Conservation (phyloP, 2,888 invertebrate genomes). For the Leptopilina drosophilae region DNA sequence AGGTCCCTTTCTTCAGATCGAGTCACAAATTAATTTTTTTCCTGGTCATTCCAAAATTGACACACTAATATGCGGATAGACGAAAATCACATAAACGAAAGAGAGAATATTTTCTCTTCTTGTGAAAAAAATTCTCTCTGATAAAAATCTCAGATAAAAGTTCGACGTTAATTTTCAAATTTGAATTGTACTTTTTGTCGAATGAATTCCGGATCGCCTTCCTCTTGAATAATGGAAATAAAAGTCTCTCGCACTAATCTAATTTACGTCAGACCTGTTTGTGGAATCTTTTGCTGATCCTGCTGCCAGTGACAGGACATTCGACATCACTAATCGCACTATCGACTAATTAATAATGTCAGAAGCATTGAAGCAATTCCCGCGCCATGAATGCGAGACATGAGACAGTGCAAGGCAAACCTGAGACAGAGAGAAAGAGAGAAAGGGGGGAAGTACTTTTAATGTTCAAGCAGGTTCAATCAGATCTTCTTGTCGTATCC, state of each 20-base stretch:
- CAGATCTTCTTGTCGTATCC: background rate
- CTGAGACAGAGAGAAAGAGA: background rate
- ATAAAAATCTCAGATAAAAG: too few relatives aligned
- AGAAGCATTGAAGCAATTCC: conserved; percentile 28
- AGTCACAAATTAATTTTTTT: too few relatives aligned
- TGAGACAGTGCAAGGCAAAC: background rate
- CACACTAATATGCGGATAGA: too few relatives aligned
- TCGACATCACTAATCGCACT: conserved; percentile 34
- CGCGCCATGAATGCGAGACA: conserved; percentile 4
- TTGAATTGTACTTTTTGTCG: too few relatives aligned
- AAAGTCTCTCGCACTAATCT: conserved; percentile 2
- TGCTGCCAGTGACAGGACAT: conserved; percentile 12
- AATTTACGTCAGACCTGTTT: conserved; percentile 35
- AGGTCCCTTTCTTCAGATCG: too few relatives aligned
- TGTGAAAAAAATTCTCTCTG: too few relatives aligned
- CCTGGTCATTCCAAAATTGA: too few relatives aligned
- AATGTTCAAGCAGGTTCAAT: conserved; percentile 13
- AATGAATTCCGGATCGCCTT: too few relatives aligned
- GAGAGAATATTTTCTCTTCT: too few relatives aligned
- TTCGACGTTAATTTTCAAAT: too few relatives aligned
- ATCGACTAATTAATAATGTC: conserved; percentile 33
- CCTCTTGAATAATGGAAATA: background rate
- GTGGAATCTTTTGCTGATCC: conserved; percentile 16
- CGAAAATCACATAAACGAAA: too few relatives aligned
- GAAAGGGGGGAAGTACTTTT: background rate